Conservation (phyloP, 1,140 invertebrate species). For the Euborellia annulipes region DNA sequence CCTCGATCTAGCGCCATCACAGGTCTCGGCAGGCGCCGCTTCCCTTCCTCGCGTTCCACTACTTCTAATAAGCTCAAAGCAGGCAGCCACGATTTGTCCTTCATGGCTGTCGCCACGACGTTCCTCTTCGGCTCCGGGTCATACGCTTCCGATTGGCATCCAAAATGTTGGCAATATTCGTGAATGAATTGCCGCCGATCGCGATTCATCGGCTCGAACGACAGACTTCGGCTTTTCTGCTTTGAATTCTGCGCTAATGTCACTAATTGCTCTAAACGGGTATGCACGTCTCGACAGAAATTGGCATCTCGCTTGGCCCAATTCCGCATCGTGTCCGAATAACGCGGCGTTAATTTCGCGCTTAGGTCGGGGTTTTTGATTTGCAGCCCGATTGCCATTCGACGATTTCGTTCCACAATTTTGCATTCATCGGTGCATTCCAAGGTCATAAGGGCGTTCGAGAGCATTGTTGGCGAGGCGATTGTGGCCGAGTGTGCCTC, state of each 20-base stretch:
- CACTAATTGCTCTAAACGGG: slow-evolving; percentile 70
- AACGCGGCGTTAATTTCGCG: slow-evolving; percentile 60
- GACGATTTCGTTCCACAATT: slow-evolving; percentile 67
- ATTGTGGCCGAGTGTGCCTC: too few species aligned
- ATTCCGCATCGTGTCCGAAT: slow-evolving; percentile 73
- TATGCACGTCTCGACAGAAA: slow-evolving; percentile 72
- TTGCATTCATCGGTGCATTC: slow-evolving; percentile 89
- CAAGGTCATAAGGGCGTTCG: slow-evolving; percentile 25
- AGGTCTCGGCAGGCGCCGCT: slow-evolving; percentile 48
- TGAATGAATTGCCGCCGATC: slow-evolving; percentile 82
- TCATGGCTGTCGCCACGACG: slow-evolving; percentile 79
- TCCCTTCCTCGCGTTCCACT: slow-evolving; percentile 56
- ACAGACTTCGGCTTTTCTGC: slow-evolving; percentile 68
- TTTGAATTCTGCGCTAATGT: slow-evolving; percentile 42
- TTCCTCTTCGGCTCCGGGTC: slow-evolving; percentile 90
- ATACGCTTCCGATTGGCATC: slow-evolving; percentile 81
- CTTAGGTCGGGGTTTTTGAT: slow-evolving; percentile 76
- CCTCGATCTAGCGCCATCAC: neutral
- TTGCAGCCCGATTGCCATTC: slow-evolving; percentile 75
- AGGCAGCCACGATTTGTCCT: slow-evolving; percentile 72
- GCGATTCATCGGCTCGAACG: slow-evolving; percentile 84
- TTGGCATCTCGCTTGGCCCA: slow-evolving; percentile 66
- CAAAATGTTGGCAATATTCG: slow-evolving; percentile 88
- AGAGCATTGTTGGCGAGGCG: too few species aligned
- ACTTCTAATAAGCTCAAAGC: slow-evolving; percentile 66